Evolutionary conservation across 2,888 invertebrate species (phyloP).

Genomic region (Fragum sueziense): DNA sequence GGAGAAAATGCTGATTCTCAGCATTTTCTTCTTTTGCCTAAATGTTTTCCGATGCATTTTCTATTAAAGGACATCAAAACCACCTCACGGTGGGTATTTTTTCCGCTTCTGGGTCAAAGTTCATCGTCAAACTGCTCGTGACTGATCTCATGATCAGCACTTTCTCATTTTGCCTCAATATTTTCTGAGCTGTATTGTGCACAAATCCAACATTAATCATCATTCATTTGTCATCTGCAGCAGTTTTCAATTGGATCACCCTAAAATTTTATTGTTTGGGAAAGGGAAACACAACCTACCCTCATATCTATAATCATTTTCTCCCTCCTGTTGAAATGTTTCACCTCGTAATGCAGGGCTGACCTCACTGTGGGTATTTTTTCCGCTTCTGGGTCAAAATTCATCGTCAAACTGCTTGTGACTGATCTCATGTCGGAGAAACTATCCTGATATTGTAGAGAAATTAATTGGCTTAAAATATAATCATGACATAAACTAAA

Average conservation of each 20-base stretch:
- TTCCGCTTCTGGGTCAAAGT: conserved; percentile 65
- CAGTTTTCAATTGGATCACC: no score
- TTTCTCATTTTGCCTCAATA: no score
- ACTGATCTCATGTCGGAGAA: conserved; percentile 67
- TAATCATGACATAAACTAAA: no score
- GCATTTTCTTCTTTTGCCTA: no score
- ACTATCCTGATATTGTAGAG: conserved; percentile 48
- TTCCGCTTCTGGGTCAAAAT: conserved; percentile 64
- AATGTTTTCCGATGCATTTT: no score
- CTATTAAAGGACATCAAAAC: conserved; percentile 71
- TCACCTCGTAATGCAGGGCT: conserved; percentile 75
- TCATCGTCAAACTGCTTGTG: conserved; percentile 65
- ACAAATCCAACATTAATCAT: no score
- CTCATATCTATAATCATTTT: conserved; percentile 71
- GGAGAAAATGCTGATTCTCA: no score
- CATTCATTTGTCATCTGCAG: no score
- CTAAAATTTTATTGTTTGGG: no score
- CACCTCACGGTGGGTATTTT: conserved; percentile 71
- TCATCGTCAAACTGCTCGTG: conserved; percentile 65
- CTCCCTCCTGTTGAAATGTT: conserved; percentile 72
- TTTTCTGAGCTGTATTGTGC: no score
- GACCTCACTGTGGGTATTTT: conserved; percentile 71
- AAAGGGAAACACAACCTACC: no score
- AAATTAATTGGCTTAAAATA: no score
- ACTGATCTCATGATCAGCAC: conserved; percentile 66